Percentiles rank a stretch among this genome's conserved stretches.
phyloP scores from a whole-genome alignment of 2,888 invertebrate species.

The Cheilosia vulpina region DNA sequence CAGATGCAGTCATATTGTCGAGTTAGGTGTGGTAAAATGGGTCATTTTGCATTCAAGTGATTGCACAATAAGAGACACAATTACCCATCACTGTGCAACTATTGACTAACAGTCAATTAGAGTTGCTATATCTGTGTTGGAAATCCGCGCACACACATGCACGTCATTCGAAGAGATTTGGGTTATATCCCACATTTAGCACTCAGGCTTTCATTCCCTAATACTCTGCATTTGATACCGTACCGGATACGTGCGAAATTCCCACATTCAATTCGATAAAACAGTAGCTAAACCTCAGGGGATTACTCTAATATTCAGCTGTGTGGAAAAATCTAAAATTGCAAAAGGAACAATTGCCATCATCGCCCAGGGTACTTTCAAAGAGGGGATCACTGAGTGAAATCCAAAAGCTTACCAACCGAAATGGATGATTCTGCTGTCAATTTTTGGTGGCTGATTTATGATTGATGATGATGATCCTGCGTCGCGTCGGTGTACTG shows the following conservation, averaged over 20 bases:
- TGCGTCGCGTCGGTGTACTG: conserved; percentile 15
- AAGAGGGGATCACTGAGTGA: conserved; percentile 51
- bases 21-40: neutral
- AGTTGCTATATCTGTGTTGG: conserved; percentile 20
- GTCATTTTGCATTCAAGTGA: neutral
- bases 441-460: conserved; percentile 74
- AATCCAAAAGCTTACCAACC: conserved; percentile 63
- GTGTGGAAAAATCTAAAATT: conserved; percentile 67
- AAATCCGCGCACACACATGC: conserved; percentile 7
- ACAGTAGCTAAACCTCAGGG: conserved; percentile 51
- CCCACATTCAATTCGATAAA: conserved; percentile 47
- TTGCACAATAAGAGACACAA: conserved; percentile 20
- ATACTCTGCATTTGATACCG: conserved; percentile 23
- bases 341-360: conserved; percentile 58
- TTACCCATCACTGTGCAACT: conserved; percentile 8
- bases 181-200: conserved; percentile 24
- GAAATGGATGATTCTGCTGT: conserved; percentile 71
- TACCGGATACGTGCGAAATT: conserved; percentile 44
- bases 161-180: conserved; percentile 18
- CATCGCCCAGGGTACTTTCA: conserved; percentile 30
- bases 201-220: conserved; percentile 31
- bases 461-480: conserved; percentile 71
- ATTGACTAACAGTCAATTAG: conserved; percentile 25
- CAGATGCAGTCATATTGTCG: neutral
- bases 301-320: conserved; percentile 60